These are phyloP conservation scores for Nomada hirtipes DNA, from an alignment of 2,888 invertebrate genomes.

Conservation along the genomic window DNA sequence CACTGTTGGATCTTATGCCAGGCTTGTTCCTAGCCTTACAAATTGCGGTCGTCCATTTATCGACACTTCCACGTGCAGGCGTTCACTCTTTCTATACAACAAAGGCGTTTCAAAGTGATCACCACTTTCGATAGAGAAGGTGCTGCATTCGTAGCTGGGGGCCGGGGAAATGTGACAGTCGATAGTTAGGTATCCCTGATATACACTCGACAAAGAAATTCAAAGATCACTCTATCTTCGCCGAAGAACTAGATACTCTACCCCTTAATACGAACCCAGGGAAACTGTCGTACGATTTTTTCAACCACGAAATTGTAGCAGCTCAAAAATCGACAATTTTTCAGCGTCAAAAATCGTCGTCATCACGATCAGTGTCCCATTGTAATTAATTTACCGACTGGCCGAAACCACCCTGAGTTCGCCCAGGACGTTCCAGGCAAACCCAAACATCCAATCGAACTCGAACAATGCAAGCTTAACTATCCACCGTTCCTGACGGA, in stretches of 20 bases:
- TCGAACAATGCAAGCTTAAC: neutral
- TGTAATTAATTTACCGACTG: too few species aligned
- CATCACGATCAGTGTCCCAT: too few species aligned
- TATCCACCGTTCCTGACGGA: neutral
- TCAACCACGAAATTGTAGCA: too few species aligned
- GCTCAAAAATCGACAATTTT: too few species aligned
- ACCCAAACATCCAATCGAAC: neutral
- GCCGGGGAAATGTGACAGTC: neutral
- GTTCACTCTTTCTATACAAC: neutral
- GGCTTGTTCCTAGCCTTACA: conserved; percentile 1
- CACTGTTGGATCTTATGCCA: neutral
- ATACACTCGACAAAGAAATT: too few species aligned
- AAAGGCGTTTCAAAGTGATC: neutral
- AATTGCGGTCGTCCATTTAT: conserved; percentile 30
- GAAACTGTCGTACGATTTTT: too few species aligned
- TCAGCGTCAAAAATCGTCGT: too few species aligned
- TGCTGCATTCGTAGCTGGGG: neutral
- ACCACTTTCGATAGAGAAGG: neutral
- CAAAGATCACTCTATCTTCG: too few species aligned
- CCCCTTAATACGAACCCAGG: too few species aligned
- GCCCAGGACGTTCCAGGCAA: too few species aligned
- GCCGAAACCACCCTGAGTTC: too few species aligned
- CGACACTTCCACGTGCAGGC: conserved; percentile 15
- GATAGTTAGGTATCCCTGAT: neutral
- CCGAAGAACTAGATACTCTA: too few species aligned